phyloP scores from a whole-genome alignment of 2,888 invertebrate genomes.

The Eristalis tenax region DNA sequence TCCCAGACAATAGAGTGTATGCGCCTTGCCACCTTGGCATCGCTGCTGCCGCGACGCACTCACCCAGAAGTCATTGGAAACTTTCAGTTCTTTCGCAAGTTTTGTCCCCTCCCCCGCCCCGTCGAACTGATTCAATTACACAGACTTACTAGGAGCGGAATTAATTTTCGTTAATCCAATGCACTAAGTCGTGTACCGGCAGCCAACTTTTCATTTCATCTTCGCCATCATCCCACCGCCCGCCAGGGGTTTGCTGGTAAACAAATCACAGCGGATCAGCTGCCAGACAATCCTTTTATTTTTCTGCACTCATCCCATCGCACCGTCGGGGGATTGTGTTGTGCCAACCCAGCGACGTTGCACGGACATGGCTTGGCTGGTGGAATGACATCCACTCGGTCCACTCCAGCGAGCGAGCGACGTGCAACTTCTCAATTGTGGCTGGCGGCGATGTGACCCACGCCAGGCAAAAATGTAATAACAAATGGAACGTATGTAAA shows the following conservation, averaged over 20 bases:
- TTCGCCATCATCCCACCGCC: not conserved
- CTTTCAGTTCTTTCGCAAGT: not conserved
- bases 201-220: conserved; percentile 32
- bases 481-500: conserved; percentile 58
- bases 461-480: conserved; percentile 61
- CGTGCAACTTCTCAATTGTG: conserved; percentile 56
- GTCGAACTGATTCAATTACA: conserved; percentile 8
- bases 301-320: not conserved
- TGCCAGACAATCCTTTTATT: conserved; percentile 55
- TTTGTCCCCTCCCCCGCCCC: not conserved
- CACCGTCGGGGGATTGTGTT: not conserved
- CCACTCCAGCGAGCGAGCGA: conserved; percentile 38
- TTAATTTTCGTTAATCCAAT: conserved; percentile 47
- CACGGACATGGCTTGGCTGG: not conserved
- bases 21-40: not conserved
- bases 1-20: not conserved
- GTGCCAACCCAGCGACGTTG: conserved; percentile 7
- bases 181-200: conserved; percentile 27
- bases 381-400: conserved; percentile 4
- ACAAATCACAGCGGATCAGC: conserved; percentile 67
- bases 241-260: conserved; percentile 11
- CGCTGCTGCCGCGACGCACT: not conserved
- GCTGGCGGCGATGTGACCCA: conserved; percentile 30
- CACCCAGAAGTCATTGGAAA: not conserved
- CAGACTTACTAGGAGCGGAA: conserved; percentile 6